These are phyloP conservation scores for Nomada ruficornis DNA, from an alignment of 2,888 invertebrate species.

Conservation along the genomic window DNA sequence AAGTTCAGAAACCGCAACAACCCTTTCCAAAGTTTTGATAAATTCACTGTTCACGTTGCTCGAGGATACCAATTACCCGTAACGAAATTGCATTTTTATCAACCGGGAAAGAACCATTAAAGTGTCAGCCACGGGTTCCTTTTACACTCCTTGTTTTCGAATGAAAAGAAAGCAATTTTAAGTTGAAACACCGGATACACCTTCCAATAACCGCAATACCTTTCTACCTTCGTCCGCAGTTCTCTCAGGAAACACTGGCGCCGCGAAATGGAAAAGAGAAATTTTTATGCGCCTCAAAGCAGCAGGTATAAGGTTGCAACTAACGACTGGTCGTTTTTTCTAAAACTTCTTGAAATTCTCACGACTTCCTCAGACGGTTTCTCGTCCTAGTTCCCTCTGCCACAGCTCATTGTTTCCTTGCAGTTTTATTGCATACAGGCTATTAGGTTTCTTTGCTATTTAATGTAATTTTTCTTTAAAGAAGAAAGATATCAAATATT, in stretches of 20 bases:
- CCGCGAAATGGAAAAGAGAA: background rate
- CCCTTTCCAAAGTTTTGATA: background rate
- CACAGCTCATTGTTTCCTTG: background rate
- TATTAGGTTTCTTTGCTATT: constrained; percentile 1
- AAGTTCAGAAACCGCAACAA: background rate
- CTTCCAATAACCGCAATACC: background rate
- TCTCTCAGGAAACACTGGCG: background rate
- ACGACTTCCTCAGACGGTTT: background rate
- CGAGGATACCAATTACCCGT: background rate
- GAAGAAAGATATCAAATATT: background rate
- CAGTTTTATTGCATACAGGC: background rate
- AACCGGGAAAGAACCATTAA: constrained; percentile 8
- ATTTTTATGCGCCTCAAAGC: constrained; percentile 28
- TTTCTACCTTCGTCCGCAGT: background rate
- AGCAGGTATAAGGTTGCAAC: background rate
- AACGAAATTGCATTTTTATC: constrained; percentile 3
- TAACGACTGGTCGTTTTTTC: constrained; percentile 26
- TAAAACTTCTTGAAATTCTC: constrained; percentile 18
- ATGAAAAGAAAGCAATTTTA: constrained; percentile 34
- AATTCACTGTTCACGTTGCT: too few species aligned
- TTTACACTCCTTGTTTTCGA: constrained; percentile 2
- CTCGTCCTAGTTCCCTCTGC: background rate
- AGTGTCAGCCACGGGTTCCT: too few species aligned
- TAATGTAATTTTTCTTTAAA: background rate
- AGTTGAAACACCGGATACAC: constrained; percentile 18